A percentile compares a stretch with the other conserved stretches of the same genome.
These are phyloP conservation scores for Chamaea fasciata DNA, from an alignment of 2,113 vertebrate genomes.

Conservation along the genomic window DNA sequence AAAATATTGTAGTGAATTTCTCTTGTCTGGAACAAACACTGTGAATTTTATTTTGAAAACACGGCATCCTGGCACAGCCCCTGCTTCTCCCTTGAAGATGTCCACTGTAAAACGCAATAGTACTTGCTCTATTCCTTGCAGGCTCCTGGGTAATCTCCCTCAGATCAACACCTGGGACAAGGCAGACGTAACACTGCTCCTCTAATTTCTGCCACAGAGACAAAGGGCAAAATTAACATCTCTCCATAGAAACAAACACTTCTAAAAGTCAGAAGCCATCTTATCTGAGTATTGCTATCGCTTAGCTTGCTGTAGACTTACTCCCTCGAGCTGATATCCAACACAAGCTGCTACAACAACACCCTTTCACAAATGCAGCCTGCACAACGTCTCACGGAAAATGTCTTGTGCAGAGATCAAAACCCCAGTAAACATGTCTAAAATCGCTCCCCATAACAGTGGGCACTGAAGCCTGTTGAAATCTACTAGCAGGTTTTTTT, in stretches of 20 bases:
- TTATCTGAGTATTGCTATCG: background rate
- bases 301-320: background rate
- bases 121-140: background rate
- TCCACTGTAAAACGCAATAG: background rate
- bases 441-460: background rate
- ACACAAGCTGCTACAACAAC: background rate
- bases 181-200: background rate
- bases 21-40: background rate
- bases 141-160: background rate
- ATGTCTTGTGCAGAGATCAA: background rate
- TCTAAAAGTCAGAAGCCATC: background rate
- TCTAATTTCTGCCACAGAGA: background rate
- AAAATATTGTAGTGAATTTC: background rate
- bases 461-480: background rate
- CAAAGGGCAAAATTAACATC: background rate
- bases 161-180: background rate
- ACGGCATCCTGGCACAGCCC: background rate
- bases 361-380: background rate
- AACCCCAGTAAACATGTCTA: background rate
- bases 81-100: background rate
- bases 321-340: background rate
- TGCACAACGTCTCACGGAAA: accelerated
- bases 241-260: background rate
- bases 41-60: background rate
- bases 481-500: background rate